A percentile compares a stretch with the other conserved stretches of the same genome.
These are phyloP conservation scores for Apodemia zela DNA, from an alignment of 2,888 invertebrate species.

Conservation along the genomic window DNA sequence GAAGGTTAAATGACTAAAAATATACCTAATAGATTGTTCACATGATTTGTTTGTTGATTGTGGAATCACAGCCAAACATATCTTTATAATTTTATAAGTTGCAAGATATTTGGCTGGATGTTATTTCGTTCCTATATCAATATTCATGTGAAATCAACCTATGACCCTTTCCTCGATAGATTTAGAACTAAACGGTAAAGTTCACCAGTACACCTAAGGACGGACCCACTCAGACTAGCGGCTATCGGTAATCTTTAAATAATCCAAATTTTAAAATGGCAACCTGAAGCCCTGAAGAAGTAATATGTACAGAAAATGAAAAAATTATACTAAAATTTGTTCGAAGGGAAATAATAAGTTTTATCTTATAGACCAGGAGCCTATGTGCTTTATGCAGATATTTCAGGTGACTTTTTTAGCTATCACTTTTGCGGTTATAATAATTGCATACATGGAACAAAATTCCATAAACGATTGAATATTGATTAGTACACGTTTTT, in stretches of 20 bases:
- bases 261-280: slow-evolving; percentile 40
- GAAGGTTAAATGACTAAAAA: slow-evolving; percentile 15
- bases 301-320: slow-evolving; percentile 40
- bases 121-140: neutral
- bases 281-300: slow-evolving; percentile 49
- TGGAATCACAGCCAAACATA: neutral
- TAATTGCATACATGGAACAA: neutral
- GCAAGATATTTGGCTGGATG: neutral
- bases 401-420: neutral
- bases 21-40: slow-evolving; percentile 13
- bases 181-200: slow-evolving; percentile 38
- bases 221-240: slow-evolving; percentile 47
- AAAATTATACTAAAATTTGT: slow-evolving; percentile 34
- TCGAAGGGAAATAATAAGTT: slow-evolving; percentile 28
- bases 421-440: neutral
- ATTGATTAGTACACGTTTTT: no score
- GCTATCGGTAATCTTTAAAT: slow-evolving; percentile 39
- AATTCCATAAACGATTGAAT: no score
- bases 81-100: neutral
- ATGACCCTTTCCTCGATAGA: slow-evolving; percentile 37
- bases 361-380: slow-evolving; percentile 8
- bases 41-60: neutral
- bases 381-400: slow-evolving; percentile 2
- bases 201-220: slow-evolving; percentile 41
- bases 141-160: slow-evolving; percentile 1